Evolutionary conservation across 2,113 vertebrate genomes (phyloP).

Genomic region (Megaleporinus macrocephalus): DNA sequence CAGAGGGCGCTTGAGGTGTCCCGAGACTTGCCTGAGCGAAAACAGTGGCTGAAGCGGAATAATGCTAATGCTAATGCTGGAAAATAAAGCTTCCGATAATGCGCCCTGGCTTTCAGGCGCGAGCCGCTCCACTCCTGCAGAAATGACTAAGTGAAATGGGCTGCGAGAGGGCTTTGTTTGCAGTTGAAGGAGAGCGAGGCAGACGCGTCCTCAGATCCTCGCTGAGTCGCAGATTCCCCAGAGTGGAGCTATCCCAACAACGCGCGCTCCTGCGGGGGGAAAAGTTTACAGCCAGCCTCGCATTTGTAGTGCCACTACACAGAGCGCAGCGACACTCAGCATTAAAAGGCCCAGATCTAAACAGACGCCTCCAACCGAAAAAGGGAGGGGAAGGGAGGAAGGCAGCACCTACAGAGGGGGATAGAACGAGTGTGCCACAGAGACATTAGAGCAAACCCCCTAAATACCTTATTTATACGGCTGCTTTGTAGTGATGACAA

Average conservation of each 20-base stretch:
- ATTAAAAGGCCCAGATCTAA: constrained; percentile 78
- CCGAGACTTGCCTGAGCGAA: constrained; percentile 36
- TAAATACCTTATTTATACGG: constrained; percentile 70
- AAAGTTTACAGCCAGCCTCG: constrained; percentile 78
- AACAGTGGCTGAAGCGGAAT: background rate
- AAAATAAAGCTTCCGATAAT: constrained; percentile 42
- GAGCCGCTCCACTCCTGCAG: constrained; percentile 19
- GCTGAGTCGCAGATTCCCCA: constrained; percentile 64
- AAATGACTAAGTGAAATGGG: constrained; percentile 56
- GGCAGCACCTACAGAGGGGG: constrained; percentile 71
- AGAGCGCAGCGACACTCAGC: constrained; percentile 76
- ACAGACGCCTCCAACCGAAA: constrained; percentile 68
- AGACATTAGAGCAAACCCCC: constrained; percentile 69
- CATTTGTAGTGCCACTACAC: constrained; percentile 79
- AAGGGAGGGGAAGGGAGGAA: background rate
- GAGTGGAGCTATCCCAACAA: constrained; percentile 73
- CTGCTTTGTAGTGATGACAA: constrained; percentile 67
- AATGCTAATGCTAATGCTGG: background rate
- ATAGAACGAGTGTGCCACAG: constrained; percentile 62
- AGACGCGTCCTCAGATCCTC: constrained; percentile 53
- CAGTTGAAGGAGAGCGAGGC: constrained; percentile 54
- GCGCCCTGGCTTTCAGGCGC: constrained; percentile 33
- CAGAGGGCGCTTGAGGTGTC: constrained; percentile 3
- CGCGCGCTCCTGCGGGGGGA: constrained; percentile 74
- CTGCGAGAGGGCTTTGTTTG: constrained; percentile 57